Evolutionary conservation across 2,113 vertebrate genomes (phyloP).

Genomic region (Ammodramus savannarum): DNA sequence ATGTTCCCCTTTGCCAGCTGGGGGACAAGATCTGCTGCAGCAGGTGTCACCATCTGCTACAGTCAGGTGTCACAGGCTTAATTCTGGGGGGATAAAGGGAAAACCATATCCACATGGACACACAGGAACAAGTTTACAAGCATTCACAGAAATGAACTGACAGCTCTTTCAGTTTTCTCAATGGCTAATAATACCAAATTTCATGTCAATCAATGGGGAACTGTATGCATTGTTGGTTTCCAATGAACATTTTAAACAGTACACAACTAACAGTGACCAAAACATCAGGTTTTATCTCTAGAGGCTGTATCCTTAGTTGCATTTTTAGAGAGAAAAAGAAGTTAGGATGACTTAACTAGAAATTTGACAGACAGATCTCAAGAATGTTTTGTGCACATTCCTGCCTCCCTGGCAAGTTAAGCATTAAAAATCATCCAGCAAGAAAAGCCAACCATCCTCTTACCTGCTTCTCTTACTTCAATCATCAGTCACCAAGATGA

Average conservation of each 20-base stretch:
- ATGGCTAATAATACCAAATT: background rate
- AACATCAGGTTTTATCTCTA: background rate
- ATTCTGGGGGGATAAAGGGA: background rate
- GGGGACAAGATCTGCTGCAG: background rate
- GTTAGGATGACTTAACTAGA: background rate
- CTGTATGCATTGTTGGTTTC: background rate
- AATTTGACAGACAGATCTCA: background rate
- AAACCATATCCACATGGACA: background rate
- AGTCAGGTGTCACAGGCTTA: background rate
- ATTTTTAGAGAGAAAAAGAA: background rate
- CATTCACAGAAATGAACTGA: background rate
- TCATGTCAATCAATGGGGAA: background rate
- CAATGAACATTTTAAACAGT: background rate
- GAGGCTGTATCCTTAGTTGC: background rate
- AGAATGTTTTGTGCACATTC: background rate
- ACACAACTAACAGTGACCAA: background rate
- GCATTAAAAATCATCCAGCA: background rate
- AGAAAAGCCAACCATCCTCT: background rate
- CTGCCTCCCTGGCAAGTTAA: background rate
- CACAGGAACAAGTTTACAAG: background rate
- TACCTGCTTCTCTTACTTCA: background rate
- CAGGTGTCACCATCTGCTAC: background rate
- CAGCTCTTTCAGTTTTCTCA: background rate
- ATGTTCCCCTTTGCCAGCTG: rapidly evolving
- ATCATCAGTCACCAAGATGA: background rate